phyloP scores from a whole-genome alignment of 2,888 invertebrate genomes.

The Drosophila borealis region DNA sequence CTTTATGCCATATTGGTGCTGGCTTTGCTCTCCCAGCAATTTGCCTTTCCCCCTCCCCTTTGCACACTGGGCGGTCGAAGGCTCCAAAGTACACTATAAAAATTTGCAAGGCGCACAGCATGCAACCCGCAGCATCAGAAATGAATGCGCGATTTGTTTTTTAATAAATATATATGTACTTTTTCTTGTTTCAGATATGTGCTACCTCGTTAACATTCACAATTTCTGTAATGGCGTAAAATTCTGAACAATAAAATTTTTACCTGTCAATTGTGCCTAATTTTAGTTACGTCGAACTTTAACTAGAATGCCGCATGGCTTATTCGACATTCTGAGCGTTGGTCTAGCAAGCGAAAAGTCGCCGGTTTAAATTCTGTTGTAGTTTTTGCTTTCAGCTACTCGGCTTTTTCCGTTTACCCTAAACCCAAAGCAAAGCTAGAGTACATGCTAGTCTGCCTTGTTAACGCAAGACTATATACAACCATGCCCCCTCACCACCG shows the following conservation, averaged over 20 bases:
- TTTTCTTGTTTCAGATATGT: constrained; percentile 31
- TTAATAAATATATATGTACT: constrained; percentile 19
- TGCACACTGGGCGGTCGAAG: constrained; percentile 1
- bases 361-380: too few relatives aligned
- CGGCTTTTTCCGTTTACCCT: not conserved
- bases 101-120: constrained; percentile 59
- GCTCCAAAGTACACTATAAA: constrained; percentile 42
- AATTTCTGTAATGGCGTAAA: constrained; percentile 12
- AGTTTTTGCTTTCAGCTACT: too few relatives aligned
- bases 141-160: constrained; percentile 7
- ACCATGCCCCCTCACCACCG: not conserved
- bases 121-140: constrained; percentile 16
- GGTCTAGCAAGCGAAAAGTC: too few relatives aligned
- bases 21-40: constrained; percentile 13
- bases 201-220: constrained; percentile 12
- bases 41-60: constrained; percentile 13
- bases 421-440: not conserved
- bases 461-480: constrained; percentile 25
- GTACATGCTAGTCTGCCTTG: constrained; percentile 25
- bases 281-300: not conserved
- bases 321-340: too few relatives aligned
- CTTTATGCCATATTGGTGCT: constrained; percentile 30
- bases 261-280: constrained; percentile 13
- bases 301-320: too few relatives aligned
- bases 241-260: constrained; percentile 41